Base-by-base conservation (phyloP, 2,797 vertebrate genomes). In the Platyrinchus mystaceus region DNA sequence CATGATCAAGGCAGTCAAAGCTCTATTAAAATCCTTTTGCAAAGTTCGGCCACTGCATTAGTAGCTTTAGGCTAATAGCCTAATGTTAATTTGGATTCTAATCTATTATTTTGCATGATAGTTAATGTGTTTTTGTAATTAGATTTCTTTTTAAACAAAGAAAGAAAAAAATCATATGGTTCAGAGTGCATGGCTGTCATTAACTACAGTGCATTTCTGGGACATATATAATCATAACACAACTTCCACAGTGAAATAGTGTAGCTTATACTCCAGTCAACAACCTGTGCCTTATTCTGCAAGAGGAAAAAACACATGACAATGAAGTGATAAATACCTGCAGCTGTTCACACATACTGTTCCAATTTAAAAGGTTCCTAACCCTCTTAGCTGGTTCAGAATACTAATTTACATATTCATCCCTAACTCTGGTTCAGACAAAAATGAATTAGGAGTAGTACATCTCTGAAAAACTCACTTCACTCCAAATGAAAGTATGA, bases 21-120 rank as follows among this genome's bases (percentile, higher is more conserved):
- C 87, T 84, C 90, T 91, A 91, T 96, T 90, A 94, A 96, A 97
- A 91, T 82, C 32, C 21, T 93, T 84, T 76, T 68, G 68, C 55
- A 91, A 91, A 89, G 89, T 94, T 92, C 92, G 95, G 71, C 75
- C 66, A 73, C 84, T 95, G 69, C 64, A 81, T 89, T 96, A 92
- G 88, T 62, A 84, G 55, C 85, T 95, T 91, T 87, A 93, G 95
- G 67, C 87, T 86, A 94, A 93, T 55, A 94, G 89, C 60, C 41
- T 87, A 58, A 60, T 88, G 76, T 93, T 97, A 93, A 95, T 86
- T 96, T 93, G 90, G 47, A 79, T 94, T 66, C 58, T 88, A 92
- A 89, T 77, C 73, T 90, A 84, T 47, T 47, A 78, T 87, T 93
- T 75, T 84, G 41, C 79, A 81, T 78, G 27, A 89, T 94, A 93